Percentiles rank a stretch among this genome's conserved stretches.
phyloP scores from a whole-genome alignment of 2,797 vertebrate species.

The Sebastes alutus region DNA sequence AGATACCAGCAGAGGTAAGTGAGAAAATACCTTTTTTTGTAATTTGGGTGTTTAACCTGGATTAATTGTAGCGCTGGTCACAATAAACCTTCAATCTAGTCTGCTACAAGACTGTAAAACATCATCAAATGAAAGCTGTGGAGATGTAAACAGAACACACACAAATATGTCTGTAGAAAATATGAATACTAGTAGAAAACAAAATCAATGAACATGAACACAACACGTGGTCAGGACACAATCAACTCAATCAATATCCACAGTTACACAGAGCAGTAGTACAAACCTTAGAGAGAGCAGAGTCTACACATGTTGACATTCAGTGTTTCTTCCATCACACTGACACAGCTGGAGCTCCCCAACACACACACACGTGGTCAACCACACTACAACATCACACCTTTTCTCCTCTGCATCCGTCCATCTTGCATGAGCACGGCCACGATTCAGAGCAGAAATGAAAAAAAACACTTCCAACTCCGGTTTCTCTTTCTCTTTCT shows the following conservation, averaged over 20 bases:
- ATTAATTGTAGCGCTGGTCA: background rate
- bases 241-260: background rate
- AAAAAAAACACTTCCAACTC: constrained; percentile 59
- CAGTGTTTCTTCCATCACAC: constrained; percentile 40
- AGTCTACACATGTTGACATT: constrained; percentile 39
- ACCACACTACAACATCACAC: constrained; percentile 14
- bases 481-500: constrained; percentile 41
- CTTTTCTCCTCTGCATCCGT: constrained; percentile 36
- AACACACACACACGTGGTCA: constrained; percentile 2
- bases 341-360: constrained; percentile 48
- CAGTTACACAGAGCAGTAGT: background rate
- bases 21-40: background rate
- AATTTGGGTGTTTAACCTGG: background rate
- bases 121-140: background rate
- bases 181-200: background rate
- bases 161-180: background rate
- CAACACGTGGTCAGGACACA: background rate
- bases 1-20: background rate
- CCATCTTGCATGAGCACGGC: constrained; percentile 32
- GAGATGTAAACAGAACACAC: background rate
- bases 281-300: constrained; percentile 58
- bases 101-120: background rate
- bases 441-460: constrained; percentile 27
- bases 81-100: background rate
- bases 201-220: background rate